phyloP scores from a whole-genome alignment of 2,797 vertebrate species.

The Gambelia wislizenii region DNA sequence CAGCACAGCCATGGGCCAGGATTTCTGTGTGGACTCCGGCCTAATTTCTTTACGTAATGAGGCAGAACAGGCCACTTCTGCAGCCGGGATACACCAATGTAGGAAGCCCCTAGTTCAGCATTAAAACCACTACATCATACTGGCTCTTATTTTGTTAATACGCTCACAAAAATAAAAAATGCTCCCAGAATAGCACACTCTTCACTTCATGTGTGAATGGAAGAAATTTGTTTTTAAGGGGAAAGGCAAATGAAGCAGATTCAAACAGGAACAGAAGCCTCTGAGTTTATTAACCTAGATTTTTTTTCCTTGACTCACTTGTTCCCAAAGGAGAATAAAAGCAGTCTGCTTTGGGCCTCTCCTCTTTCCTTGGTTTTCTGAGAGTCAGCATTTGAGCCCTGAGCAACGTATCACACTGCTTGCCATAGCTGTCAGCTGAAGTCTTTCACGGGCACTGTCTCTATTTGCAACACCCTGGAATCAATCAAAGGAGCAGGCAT shows the following conservation, averaged over 20 bases:
- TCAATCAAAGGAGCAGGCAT: conserved; percentile 44
- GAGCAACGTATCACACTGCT: conserved; percentile 61
- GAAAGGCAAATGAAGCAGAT: neutral
- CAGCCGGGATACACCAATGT: too few species aligned
- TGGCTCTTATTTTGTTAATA: neutral
- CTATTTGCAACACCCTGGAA: conserved; percentile 58
- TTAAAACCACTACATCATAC: too few species aligned
- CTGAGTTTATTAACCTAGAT: neutral
- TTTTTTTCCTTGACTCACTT: neutral
- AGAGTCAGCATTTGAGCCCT: conserved; percentile 45
- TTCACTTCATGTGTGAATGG: neutral
- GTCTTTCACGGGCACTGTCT: conserved; percentile 50
- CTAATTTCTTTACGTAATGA: too few species aligned
- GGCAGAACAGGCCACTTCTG: too few species aligned
- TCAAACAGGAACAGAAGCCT: neutral
- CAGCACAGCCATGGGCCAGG: too few species aligned
- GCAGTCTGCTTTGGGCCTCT: neutral
- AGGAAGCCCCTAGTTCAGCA: too few species aligned
- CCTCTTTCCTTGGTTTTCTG: conserved; percentile 43
- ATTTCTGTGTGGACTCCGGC: too few species aligned
- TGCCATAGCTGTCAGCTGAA: conserved; percentile 63
- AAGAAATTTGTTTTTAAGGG: neutral
- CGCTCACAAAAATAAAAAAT: neutral
- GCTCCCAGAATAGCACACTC: neutral
- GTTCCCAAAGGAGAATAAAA: conserved; percentile 13